phyloP scores from a whole-genome alignment of 2,797 vertebrate species.

The Pseudopleuronectes americanus region DNA sequence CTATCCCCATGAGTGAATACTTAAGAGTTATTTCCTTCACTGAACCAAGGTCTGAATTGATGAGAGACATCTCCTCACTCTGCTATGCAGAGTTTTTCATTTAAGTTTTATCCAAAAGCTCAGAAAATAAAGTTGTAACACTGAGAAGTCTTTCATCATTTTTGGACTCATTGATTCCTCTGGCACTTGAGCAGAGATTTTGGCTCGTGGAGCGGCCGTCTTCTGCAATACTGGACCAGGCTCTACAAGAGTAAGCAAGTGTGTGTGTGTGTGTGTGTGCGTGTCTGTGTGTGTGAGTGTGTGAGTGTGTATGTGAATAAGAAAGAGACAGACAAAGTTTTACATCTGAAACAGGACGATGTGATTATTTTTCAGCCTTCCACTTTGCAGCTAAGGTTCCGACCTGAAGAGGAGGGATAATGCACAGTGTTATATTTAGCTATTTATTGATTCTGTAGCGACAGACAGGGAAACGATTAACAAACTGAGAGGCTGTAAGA shows the following conservation, averaged over 20 bases:
- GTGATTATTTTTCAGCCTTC: slow-evolving; percentile 5
- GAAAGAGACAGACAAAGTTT: background rate
- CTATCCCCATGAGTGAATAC: background rate
- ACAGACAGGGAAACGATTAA: background rate
- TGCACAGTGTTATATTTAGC: background rate
- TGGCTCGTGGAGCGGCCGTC: background rate
- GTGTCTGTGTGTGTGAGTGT: background rate
- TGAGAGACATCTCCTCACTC: background rate
- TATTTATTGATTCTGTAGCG: background rate
- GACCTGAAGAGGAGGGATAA: background rate
- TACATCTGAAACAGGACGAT: background rate
- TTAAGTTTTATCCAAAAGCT: background rate
- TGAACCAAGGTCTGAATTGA: background rate
- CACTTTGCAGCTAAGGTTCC: background rate
- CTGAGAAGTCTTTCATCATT: background rate
- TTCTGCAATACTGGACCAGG: background rate
- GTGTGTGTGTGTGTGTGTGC: background rate
- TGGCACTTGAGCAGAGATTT: background rate
- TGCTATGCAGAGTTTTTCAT: background rate
- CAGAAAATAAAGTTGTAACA: background rate
- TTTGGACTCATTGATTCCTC: background rate
- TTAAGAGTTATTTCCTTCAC: background rate
- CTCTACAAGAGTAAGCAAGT: background rate
- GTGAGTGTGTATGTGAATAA: background rate
- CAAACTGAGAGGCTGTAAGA: slow-evolving; percentile 1